Evolutionary conservation across 2,888 invertebrate genomes (phyloP).

Genomic region (Lamproptera curius): DNA sequence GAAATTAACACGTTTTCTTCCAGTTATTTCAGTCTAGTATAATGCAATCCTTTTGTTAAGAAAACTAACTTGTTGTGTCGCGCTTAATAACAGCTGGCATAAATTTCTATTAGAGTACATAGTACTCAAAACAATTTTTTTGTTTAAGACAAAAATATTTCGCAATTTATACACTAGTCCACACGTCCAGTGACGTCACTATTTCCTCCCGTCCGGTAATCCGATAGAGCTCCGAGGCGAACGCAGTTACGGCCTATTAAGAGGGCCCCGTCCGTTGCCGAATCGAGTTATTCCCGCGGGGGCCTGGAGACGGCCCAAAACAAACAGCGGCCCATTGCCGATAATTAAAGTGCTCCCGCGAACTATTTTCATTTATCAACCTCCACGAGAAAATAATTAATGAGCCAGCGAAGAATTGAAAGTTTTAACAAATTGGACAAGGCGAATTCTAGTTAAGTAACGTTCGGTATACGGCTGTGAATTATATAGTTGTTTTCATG

Average conservation of each 20-base stretch:
- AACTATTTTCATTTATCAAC: conserved; percentile 48
- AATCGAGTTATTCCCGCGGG: conserved; percentile 61
- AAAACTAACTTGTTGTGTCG: too few relatives aligned
- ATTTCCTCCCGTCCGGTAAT: conserved; percentile 54
- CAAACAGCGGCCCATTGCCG: conserved; percentile 55
- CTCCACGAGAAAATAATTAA: conserved; percentile 22
- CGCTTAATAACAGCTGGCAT: too few relatives aligned
- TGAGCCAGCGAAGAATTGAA: conserved; percentile 15
- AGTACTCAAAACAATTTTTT: too few relatives aligned
- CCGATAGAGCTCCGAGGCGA: conserved; percentile 73
- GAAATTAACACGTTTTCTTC: too few relatives aligned
- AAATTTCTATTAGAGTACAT: too few relatives aligned
- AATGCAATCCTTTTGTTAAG: too few relatives aligned
- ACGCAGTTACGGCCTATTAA: conserved; percentile 76
- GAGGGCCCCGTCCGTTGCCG: conserved; percentile 65
- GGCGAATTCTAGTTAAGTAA: conserved; percentile 12
- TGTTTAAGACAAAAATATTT: too few relatives aligned
- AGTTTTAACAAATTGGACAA: conserved; percentile 20
- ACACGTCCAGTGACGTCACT: conserved; percentile 10
- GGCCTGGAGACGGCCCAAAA: conserved; percentile 54
- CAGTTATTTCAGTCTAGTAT: too few relatives aligned
- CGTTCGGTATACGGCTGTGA: background rate
- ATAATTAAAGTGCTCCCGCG: conserved; percentile 48
- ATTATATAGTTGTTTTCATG: too few relatives aligned
- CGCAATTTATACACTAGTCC: background rate